Percentiles rank a stretch among this genome's conserved stretches.
These are phyloP conservation scores for Oryzias curvinotus DNA, from an alignment of 2,113 vertebrate species.

Conservation along the genomic window DNA sequence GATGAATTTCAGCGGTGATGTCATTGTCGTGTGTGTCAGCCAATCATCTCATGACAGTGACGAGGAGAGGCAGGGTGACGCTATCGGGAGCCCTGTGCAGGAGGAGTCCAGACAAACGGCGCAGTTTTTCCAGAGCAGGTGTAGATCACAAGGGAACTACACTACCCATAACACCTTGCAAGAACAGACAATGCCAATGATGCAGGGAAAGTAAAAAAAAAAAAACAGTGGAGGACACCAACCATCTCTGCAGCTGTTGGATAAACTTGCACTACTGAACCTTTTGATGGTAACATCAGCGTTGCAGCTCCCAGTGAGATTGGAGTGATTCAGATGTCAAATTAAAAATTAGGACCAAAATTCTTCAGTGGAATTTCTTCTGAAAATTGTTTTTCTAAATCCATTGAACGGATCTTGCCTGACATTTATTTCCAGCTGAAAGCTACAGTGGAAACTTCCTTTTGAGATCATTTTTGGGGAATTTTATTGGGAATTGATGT, in stretches of 20 bases:
- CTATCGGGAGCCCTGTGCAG: slow-evolving; percentile 86
- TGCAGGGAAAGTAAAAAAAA: slow-evolving; percentile 57
- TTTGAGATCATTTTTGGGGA: slow-evolving; percentile 45
- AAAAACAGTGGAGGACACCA: background rate
- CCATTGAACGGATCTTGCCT: slow-evolving; percentile 6
- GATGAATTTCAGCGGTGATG: slow-evolving; percentile 97
- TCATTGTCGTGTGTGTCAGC: slow-evolving; percentile 93
- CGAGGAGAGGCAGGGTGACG: slow-evolving; percentile 64
- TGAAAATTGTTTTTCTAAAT: slow-evolving; percentile 3
- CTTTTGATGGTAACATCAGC: slow-evolving; percentile 3
- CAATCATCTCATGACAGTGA: slow-evolving; percentile 85
- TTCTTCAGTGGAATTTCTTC: background rate
- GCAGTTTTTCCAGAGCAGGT: slow-evolving; percentile 73
- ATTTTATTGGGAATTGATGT: slow-evolving; percentile 50
- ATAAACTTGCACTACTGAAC: background rate
- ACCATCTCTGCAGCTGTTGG: slow-evolving; percentile 5
- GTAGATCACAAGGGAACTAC: slow-evolving; percentile 59
- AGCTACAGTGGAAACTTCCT: slow-evolving; percentile 52
- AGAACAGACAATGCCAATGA: slow-evolving; percentile 60
- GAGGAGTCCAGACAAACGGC: slow-evolving; percentile 83
- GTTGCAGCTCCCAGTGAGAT: background rate
- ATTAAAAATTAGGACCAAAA: background rate
- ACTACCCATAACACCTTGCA: slow-evolving; percentile 26
- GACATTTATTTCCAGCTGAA: slow-evolving; percentile 37
- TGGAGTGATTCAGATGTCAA: background rate